phyloP scores from a whole-genome alignment of 2,797 vertebrate species.

The Synaphobranchus kaupii region DNA sequence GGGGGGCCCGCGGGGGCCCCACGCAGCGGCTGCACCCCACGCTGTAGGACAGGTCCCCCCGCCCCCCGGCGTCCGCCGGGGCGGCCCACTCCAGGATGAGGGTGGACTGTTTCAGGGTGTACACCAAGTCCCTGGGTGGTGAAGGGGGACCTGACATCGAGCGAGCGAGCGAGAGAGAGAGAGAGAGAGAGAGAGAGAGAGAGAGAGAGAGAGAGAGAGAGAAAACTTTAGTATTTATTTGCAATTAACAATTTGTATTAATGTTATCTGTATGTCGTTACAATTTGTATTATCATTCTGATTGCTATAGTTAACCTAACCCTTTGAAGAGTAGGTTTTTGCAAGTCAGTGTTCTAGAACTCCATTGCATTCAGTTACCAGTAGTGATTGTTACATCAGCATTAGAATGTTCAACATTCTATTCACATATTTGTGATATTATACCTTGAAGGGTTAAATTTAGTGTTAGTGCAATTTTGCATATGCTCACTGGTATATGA shows the following conservation, averaged over 20 bases:
- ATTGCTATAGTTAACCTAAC: background rate
- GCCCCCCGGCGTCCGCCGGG: conserved; percentile 79
- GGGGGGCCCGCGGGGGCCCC: background rate
- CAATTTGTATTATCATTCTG: background rate
- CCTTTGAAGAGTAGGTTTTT: too few species aligned
- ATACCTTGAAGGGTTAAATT: too few species aligned
- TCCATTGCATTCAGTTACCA: too few species aligned
- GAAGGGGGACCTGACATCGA: conserved; percentile 82
- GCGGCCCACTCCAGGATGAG: conserved; percentile 85
- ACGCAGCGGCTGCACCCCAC: conserved; percentile 81
- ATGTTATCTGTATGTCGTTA: background rate
- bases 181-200: too few species aligned
- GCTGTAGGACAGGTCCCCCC: conserved; percentile 86
- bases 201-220: too few species aligned
- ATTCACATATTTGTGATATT: too few species aligned
- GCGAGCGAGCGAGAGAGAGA: background rate
- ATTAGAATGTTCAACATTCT: too few species aligned
- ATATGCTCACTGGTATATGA: background rate
- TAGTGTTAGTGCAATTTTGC: too few species aligned
- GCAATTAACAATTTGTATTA: background rate
- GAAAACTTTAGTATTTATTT: background rate
- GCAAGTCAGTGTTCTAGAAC: too few species aligned
- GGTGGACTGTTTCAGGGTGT: conserved; percentile 85
- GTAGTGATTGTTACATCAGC: too few species aligned
- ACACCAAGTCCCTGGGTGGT: conserved; percentile 82